Evolutionary conservation across 53 echinoderm and acorn worm species (phyloP), one percentile per base, ranked within the genome.

Genomic region (Antedon mediterranea): DNA sequence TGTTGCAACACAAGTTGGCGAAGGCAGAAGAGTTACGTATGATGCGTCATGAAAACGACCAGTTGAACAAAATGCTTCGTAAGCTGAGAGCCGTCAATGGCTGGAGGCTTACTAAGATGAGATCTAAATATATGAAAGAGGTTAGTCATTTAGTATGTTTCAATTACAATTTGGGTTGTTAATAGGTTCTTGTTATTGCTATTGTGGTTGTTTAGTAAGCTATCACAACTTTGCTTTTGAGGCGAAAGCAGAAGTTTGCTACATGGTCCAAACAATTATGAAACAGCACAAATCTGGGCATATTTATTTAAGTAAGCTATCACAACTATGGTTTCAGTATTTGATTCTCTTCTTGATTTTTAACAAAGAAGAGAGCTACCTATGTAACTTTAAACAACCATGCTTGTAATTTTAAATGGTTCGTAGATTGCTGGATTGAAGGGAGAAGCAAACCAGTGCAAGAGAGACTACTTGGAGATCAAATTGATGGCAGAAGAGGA

Each of bases 401-500:
- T 78, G 29, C 29, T 8, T 71, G 23, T 14, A 28, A 4, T 42
- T 2, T 30, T n/a, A n/a, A 34, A 77, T 81, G 29, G 31, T 41
- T 70, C 18, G 1, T 41, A 98, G 98, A 86, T 86, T 28, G 31
- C 81, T 76, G 81, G 82, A 31, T 72, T 98, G 11, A 83, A 85
- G 72, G 84, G 86, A 43, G 98, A 98, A 71, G 86, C 92, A 20
- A 92, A 98, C 82, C 86, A 84, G 42, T 91, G 92, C 73, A 90
- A 90, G 72, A 82, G 89, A 44, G 92, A 91, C 29, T 92, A 90
- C 86, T 79, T 92, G 72, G 84, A 85, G 57, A 98, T 98, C 84
- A 92, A 92, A 81, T 92, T 98, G 90, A 83, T 79, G 28, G 98
- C 98, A 18, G 92, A 92, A 28, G 92, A 98, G 71, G 98, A 98